Conservation (phyloP, 2,888 invertebrate genomes). For the Acutogordius australiensis region DNA sequence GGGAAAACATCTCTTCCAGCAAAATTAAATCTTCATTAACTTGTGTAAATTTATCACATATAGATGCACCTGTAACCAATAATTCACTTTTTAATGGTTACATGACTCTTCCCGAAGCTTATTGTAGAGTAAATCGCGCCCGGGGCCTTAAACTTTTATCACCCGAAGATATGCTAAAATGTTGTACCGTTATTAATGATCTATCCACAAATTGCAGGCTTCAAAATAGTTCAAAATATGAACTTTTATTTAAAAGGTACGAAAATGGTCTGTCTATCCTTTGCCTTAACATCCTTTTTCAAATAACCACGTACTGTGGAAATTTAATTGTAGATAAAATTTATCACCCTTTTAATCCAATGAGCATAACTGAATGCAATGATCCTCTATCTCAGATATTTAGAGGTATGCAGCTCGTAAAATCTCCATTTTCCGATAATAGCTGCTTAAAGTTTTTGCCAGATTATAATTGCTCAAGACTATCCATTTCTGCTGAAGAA, state of each 20-base stretch:
- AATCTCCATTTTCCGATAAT: background rate
- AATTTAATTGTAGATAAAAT: background rate
- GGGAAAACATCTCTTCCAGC: no score
- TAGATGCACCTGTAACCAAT: no score
- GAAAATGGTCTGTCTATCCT: background rate
- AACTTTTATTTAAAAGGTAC: background rate
- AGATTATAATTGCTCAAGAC: no score
- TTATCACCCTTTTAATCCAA: background rate
- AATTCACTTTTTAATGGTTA: conserved; percentile 45
- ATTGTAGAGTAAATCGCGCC: conserved; percentile 79
- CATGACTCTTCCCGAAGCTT: conserved; percentile 81
- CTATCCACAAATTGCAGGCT: conserved; percentile 14
- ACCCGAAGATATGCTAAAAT: conserved; percentile 74
- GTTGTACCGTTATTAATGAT: conserved; percentile 33
- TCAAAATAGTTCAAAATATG: background rate
- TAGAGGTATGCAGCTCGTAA: background rate
- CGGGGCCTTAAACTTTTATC: conserved; percentile 54
- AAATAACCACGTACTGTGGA: background rate
- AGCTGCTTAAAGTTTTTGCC: no score
- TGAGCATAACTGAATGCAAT: background rate
- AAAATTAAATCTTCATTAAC: no score
- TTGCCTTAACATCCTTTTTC: background rate
- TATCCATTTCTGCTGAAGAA: background rate
- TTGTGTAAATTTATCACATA: no score
- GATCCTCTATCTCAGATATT: background rate